A percentile compares a stretch with the other conserved stretches of the same genome.
These are phyloP conservation scores for Acipenser oxyrinchus DNA, from an alignment of 2,797 vertebrate species.

Conservation along the genomic window DNA sequence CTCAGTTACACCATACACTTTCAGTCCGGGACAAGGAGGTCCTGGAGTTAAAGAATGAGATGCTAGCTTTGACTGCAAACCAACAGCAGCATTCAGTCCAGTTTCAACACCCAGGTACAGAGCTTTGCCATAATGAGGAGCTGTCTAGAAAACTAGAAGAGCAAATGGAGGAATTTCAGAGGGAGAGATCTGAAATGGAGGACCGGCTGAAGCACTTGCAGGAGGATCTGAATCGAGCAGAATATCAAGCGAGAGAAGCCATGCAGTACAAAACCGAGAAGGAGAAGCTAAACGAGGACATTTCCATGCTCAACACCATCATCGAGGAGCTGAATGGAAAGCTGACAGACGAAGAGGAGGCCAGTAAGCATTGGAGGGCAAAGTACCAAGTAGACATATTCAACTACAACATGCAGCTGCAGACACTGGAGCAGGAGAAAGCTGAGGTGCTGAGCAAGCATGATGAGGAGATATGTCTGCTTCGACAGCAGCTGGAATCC, in stretches of 20 bases:
- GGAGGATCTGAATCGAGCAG: conserved; percentile 41
- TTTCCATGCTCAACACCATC: conserved; percentile 31
- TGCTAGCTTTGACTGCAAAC: conserved; percentile 16
- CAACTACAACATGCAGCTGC: conserved; percentile 33
- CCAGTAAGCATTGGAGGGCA: conserved; percentile 21
- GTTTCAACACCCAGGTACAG: conserved; percentile 26
- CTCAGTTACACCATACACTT: conserved; percentile 33
- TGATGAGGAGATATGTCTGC: conserved; percentile 31
- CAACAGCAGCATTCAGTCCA: not conserved
- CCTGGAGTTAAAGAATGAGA: conserved; percentile 27
- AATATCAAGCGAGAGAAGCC: conserved; percentile 50
- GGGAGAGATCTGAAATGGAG: conserved; percentile 47
- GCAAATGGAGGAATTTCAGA: conserved; percentile 43
- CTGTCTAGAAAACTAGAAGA: conserved; percentile 50
- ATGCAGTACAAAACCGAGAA: conserved; percentile 61
- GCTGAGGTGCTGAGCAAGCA: conserved; percentile 14
- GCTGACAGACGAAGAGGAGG: conserved; percentile 39
- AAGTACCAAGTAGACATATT: conserved; percentile 34
- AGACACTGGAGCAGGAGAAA: conserved; percentile 41
- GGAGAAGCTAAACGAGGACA: conserved; percentile 55
- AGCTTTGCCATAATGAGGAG: conserved; percentile 41
- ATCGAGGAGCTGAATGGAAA: conserved; percentile 52
- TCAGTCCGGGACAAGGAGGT: conserved; percentile 29
- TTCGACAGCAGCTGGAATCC: conserved; percentile 21
- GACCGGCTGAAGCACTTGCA: conserved; percentile 45